Conservation (phyloP, 1,140 invertebrate species). For the Ceratina calcarata region DNA sequence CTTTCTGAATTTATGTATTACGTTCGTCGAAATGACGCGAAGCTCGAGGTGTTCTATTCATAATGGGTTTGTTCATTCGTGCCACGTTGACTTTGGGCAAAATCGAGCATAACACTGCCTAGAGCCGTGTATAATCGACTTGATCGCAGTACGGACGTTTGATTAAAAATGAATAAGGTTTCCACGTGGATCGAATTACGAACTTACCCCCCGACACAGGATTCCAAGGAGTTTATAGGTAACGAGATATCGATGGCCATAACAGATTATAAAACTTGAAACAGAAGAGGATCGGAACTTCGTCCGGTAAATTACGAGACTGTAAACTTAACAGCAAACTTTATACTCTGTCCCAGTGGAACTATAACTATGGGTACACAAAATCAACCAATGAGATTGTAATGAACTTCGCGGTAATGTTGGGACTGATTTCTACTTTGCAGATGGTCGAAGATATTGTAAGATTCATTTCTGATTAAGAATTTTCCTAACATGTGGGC, state of each 20-base stretch:
- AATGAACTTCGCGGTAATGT: too few relatives aligned
- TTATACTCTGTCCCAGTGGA: background rate
- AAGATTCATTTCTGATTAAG: too few relatives aligned
- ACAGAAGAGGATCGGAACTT: constrained; percentile 15
- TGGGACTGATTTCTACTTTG: too few relatives aligned
- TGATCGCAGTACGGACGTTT: background rate
- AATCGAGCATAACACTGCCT: background rate
- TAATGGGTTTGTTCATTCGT: background rate
- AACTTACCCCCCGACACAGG: background rate
- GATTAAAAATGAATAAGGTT: background rate
- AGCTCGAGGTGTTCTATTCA: background rate
- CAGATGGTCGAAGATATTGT: too few relatives aligned
- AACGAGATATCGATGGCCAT: constrained; percentile 6
- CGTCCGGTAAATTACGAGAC: constrained; percentile 11
- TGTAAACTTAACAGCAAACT: constrained; percentile 2
- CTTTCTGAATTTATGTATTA: background rate
- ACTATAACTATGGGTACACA: background rate
- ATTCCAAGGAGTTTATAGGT: background rate
- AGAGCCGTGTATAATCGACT: constrained; percentile 15
- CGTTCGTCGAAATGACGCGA: background rate
- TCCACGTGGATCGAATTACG: background rate
- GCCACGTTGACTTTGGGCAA: background rate
- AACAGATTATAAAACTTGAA: constrained; percentile 24
- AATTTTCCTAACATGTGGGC: too few relatives aligned
- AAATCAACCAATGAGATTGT: too few relatives aligned